Conservation (phyloP, 2,113 vertebrate genomes). For the Ailurus styani region DNA sequence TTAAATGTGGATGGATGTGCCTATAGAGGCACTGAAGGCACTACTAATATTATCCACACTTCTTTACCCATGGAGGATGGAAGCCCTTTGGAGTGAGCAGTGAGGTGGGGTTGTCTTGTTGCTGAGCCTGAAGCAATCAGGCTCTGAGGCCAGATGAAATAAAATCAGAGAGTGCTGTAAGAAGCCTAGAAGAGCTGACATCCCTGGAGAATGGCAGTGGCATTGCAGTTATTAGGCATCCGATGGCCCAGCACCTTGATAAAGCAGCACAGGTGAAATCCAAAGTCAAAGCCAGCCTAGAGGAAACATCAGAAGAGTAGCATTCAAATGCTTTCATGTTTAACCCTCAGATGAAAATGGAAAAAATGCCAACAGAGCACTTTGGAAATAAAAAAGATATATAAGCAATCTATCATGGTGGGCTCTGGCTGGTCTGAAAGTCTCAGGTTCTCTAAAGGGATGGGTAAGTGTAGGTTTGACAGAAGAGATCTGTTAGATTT, state of each 20-base stretch:
- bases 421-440: too few relatives aligned
- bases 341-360: neutral
- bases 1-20: constrained; percentile 65
- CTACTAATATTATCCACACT: constrained; percentile 37
- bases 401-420: neutral
- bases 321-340: neutral
- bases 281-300: neutral
- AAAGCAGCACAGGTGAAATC: neutral
- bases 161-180: neutral
- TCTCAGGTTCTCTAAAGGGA: neutral
- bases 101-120: neutral
- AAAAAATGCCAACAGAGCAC: neutral
- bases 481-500: too few relatives aligned
- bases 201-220: neutral
- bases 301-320: neutral
- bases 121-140: constrained; percentile 20
- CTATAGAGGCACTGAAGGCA: constrained; percentile 51
- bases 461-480: neutral
- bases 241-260: neutral
- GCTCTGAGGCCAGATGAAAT: constrained; percentile 24
- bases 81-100: constrained; percentile 8
- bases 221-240: neutral
- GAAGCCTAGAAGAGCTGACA: neutral
- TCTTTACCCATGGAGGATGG: constrained; percentile 22
- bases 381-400: neutral